These are phyloP conservation scores for Oryzias curvinotus DNA, from an alignment of 2,113 vertebrate species.

Conservation along the genomic window DNA sequence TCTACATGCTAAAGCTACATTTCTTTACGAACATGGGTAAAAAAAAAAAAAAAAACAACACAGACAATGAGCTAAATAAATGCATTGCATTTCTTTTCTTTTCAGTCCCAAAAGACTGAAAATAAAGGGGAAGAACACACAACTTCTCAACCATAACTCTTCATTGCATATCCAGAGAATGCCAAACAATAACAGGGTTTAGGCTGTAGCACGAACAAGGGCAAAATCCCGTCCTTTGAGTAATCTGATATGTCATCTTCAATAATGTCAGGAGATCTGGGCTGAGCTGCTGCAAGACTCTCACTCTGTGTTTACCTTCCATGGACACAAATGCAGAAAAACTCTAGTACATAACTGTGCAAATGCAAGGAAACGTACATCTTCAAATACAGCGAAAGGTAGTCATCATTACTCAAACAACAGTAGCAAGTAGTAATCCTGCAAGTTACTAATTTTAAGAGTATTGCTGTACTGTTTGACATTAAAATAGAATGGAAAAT, in stretches of 20 bases:
- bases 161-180: slow-evolving; percentile 7
- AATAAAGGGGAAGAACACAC: background rate
- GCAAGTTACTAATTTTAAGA: too few relatives aligned
- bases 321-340: slow-evolving; percentile 28
- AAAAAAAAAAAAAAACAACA: too few relatives aligned
- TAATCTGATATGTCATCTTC: slow-evolving; percentile 84
- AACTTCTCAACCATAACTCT: slow-evolving; percentile 12
- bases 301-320: slow-evolving; percentile 8
- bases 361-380: background rate
- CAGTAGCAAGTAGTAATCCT: background rate
- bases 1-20: too few relatives aligned
- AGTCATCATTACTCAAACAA: background rate
- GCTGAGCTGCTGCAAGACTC: slow-evolving; percentile 51
- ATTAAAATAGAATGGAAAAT: too few relatives aligned
- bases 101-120: too few relatives aligned
- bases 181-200: slow-evolving; percentile 52
- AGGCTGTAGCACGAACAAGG: slow-evolving; percentile 80
- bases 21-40: too few relatives aligned
- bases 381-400: background rate
- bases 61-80: too few relatives aligned
- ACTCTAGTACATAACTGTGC: slow-evolving; percentile 22
- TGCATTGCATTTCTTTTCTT: too few relatives aligned
- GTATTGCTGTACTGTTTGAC: too few relatives aligned
- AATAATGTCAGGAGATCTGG: slow-evolving; percentile 75
- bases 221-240: slow-evolving; percentile 84